Conservation (phyloP, 2,888 invertebrate species). For the Polydesmus complanatus region DNA sequence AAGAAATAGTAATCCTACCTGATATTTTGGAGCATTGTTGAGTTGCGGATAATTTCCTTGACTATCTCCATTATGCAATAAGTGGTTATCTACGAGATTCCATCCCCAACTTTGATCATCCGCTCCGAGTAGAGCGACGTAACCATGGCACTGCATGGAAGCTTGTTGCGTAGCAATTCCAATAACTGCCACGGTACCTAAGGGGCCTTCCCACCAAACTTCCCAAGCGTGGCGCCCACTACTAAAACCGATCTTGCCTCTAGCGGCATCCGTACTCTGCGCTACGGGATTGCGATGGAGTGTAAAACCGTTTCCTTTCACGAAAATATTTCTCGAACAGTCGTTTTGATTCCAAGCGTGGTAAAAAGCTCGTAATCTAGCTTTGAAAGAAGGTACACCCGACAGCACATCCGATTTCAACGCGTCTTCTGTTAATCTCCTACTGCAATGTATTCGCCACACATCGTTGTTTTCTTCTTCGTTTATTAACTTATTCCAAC, state of each 20-base stretch:
- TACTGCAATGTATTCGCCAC: slow-evolving; percentile 79
- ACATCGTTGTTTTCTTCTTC: slow-evolving; percentile 93
- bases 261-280: slow-evolving; percentile 91
- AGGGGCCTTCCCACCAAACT: slow-evolving; percentile 94
- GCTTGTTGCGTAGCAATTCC: slow-evolving; percentile 92
- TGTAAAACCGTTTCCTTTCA: slow-evolving; percentile 93
- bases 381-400: slow-evolving; percentile 77
- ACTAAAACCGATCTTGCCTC: slow-evolving; percentile 68
- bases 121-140: slow-evolving; percentile 83
- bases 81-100: slow-evolving; percentile 95
- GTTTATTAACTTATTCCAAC: slow-evolving; percentile 76
- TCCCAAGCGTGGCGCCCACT: slow-evolving; percentile 95
- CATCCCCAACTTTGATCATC: slow-evolving; percentile 99
- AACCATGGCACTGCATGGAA: slow-evolving; percentile 82
- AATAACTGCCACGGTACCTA: slow-evolving; percentile 95
- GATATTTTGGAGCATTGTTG: slow-evolving; percentile 95
- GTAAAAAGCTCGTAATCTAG: slow-evolving; percentile 81
- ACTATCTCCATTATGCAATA: slow-evolving; percentile 89
- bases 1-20: slow-evolving; percentile 44
- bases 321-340: slow-evolving; percentile 90
- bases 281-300: slow-evolving; percentile 96
- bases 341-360: slow-evolving; percentile 97
- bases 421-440: slow-evolving; percentile 70
- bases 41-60: slow-evolving; percentile 85
- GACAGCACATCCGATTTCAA: slow-evolving; percentile 81